Conservation (phyloP, 2,888 invertebrate species). For the Patella ulyssiponensis region DNA sequence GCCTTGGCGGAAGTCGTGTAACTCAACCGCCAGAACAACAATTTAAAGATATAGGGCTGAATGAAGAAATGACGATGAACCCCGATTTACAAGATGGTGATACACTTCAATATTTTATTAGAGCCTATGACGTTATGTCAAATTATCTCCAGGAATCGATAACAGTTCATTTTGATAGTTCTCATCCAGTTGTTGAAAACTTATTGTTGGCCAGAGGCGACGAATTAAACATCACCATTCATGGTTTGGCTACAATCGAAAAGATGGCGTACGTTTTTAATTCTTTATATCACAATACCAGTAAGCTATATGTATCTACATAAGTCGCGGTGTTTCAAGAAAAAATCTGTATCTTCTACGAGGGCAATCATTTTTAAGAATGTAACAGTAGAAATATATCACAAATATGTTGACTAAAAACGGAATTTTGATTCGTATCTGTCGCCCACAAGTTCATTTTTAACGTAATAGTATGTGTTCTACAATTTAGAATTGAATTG, state of each 20-base stretch:
- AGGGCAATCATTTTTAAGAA: no score
- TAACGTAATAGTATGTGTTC: no score
- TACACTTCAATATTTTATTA: constrained; percentile 35
- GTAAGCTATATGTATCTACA: no score
- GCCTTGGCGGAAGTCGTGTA: constrained; percentile 19
- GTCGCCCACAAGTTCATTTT: no score
- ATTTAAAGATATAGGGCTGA: not conserved
- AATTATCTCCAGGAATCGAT: constrained; percentile 35
- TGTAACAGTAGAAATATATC: no score
- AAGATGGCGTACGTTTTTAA: constrained; percentile 31
- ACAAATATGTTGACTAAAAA: no score
- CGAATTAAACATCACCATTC: constrained; percentile 34
- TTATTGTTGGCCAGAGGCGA: constrained; percentile 38
- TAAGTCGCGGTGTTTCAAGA: no score
- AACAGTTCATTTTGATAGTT: constrained; percentile 20
- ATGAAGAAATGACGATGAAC: constrained; percentile 19
- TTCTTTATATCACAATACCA: no score
- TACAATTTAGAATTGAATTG: no score
- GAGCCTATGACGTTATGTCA: constrained; percentile 36
- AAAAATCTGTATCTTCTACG: no score
- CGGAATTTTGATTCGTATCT: no score
- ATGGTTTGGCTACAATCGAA: constrained; percentile 34
- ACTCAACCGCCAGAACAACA: not conserved
- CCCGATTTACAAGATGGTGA: constrained; percentile 34
- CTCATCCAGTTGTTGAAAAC: constrained; percentile 39